Evolutionary conservation across 2,113 vertebrate genomes (phyloP), one percentile per base, ranked within the genome.

Genomic region (Ranitomeya variabilis): DNA sequence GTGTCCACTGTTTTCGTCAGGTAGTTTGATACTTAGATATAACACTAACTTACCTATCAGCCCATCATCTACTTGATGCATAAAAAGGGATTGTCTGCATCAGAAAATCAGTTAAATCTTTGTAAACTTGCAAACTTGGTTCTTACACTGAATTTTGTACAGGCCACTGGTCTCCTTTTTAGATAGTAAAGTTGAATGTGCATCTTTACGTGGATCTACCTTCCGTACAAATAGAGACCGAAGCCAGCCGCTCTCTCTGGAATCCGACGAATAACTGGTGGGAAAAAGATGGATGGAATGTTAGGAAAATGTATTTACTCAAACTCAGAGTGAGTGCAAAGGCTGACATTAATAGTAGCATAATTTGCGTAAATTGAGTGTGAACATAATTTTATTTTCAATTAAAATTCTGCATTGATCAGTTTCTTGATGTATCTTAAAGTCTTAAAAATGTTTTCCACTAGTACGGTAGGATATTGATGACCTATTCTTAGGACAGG

Each of bases 71-170:
- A 64, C 19, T 0, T 74, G 26, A 69, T 23, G 26, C 6, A 26
- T 13, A 1, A 12, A n/a, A 23, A 8, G 21, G n/a, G n/a, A 67
- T 67, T n/a, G 2, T 18, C 62, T 66, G n/a, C 21, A 66, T 6
- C 19, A n/a, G 62, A 66, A 18, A 66, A 11, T n/a, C 18, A 66
- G 21, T 7, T n/a, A 21, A 66, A n/a, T 66, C 64, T 66, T 66
- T 11, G 9, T 19, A 66, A 66, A n/a, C 14, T 14, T 73, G 31
- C 1, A 74, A 45, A 54, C 21, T 78, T 11, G 5, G 15, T 16
- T n/a, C 96, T 95, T 93, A 99, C 98, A 98, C 85, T 99, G 98
- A 80, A 99, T 97, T 92, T 99, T 99, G 90, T 99, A 99, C 90
- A 99, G 96, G 94, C 94, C 97, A 92, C 97, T 99, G 91, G 97